Conservation (phyloP, 2,888 invertebrate genomes). For the Oxystoma pomonae region DNA sequence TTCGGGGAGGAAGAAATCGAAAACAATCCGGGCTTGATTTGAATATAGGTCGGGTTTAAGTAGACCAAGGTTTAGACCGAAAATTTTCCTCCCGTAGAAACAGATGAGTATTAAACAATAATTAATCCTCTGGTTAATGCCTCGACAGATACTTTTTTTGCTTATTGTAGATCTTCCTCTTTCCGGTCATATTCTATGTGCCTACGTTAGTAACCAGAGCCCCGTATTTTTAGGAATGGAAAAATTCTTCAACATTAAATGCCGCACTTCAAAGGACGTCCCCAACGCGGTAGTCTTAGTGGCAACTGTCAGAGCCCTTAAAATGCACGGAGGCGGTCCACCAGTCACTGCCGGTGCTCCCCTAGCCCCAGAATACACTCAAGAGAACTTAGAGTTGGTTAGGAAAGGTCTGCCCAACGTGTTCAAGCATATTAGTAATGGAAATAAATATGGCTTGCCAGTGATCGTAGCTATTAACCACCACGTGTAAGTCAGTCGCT, state of each 20-base stretch:
- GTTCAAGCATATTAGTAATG: constrained; percentile 91
- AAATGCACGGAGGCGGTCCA: constrained; percentile 99
- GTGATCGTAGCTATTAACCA: constrained; percentile 92
- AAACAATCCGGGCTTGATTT: too few species aligned
- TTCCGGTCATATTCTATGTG: too few species aligned
- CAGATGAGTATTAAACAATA: too few species aligned
- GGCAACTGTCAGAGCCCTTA: constrained; percentile 88
- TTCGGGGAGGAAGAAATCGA: too few species aligned
- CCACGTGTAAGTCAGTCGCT: constrained; percentile 74
- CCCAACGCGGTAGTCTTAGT: constrained; percentile 93
- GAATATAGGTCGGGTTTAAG: too few species aligned
- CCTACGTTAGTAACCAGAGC: too few species aligned
- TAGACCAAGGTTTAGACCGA: too few species aligned
- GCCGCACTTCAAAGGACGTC: constrained; percentile 77
- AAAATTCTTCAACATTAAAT: constrained; percentile 97
- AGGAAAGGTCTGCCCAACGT: constrained; percentile 86
- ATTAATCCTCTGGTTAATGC: too few species aligned
- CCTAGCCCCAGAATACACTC: constrained; percentile 75
- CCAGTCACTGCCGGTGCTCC: constrained; percentile 81
- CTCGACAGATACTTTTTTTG: too few species aligned
- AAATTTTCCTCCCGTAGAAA: too few species aligned
- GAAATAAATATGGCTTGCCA: constrained; percentile 82
- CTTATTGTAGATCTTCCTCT: too few species aligned
- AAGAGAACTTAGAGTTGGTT: constrained; percentile 84
- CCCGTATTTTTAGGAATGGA: constrained; percentile 74